Evolutionary conservation across 1,140 invertebrate species (phyloP).

Genomic region (Zaprionus taronus): DNA sequence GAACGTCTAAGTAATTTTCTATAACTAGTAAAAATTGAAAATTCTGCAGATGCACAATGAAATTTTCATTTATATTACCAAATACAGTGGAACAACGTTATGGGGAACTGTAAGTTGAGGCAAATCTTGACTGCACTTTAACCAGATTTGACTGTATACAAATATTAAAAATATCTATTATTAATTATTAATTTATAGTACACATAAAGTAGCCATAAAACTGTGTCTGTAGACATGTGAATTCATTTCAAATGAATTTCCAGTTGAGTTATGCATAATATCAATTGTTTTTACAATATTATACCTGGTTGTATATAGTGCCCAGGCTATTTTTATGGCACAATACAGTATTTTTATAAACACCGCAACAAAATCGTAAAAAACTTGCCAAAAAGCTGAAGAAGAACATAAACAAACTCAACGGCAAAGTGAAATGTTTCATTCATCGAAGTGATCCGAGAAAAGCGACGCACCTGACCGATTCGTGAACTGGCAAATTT

Average conservation of each 20-base stretch:
- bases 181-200: not conserved
- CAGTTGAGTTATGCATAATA: constrained; percentile 22
- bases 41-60: not conserved
- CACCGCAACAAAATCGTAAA: constrained; percentile 66
- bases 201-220: not conserved
- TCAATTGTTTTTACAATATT: constrained; percentile 34
- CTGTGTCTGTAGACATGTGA: too few relatives aligned
- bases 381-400: constrained; percentile 51
- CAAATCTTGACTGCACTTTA: not conserved
- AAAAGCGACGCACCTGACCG: constrained; percentile 22
- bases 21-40: not conserved
- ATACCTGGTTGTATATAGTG: constrained; percentile 5
- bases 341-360: constrained; percentile 55
- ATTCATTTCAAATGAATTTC: constrained; percentile 1
- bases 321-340: constrained; percentile 37
- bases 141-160: not conserved
- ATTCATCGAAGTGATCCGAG: constrained; percentile 52
- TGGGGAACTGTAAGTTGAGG: not conserved
- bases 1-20: constrained; percentile 3
- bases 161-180: not conserved
- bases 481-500: constrained; percentile 21
- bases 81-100: not conserved
- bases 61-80: not conserved
- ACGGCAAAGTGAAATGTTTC: constrained; percentile 53
- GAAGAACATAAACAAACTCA: constrained; percentile 39